phyloP scores from a whole-genome alignment of 2,797 vertebrate genomes.

The Hypotaenidia okinawae region DNA sequence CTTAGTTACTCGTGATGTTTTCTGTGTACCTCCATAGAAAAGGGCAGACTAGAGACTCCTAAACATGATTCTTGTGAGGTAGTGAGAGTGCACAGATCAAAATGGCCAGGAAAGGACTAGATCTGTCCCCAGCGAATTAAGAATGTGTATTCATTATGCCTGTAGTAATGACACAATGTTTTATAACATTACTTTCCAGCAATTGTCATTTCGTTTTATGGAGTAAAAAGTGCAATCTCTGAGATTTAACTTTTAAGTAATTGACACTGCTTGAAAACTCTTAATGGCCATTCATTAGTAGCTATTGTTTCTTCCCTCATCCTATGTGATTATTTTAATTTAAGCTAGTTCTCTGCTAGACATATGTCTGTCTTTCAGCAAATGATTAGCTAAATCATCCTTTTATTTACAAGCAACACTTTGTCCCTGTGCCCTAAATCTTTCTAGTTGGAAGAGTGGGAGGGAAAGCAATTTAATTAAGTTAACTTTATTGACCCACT shows the following conservation, averaged over 20 bases:
- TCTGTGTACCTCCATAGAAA: neutral
- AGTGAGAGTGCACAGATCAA: neutral
- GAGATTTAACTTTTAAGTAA: slow-evolving; percentile 40
- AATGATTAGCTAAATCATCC: slow-evolving; percentile 61
- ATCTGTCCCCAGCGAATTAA: neutral
- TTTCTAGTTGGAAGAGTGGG: slow-evolving; percentile 53
- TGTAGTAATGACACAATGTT: neutral
- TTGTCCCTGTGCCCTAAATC: slow-evolving; percentile 56
- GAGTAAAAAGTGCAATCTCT: neutral
- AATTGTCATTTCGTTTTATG: slow-evolving; percentile 24
- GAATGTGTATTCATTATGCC: neutral
- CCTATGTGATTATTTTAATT: neutral
- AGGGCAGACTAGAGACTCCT: neutral
- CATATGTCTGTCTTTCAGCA: slow-evolving; percentile 20
- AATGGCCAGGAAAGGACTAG: slow-evolving; percentile 18
- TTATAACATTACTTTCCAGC: neutral
- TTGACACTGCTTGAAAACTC: slow-evolving; percentile 12
- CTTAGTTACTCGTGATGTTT: neutral
- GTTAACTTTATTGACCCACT: slow-evolving; percentile 69
- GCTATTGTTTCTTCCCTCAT: neutral
- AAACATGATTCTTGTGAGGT: neutral
- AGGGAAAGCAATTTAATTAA: slow-evolving; percentile 74
- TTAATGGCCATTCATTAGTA: slow-evolving; percentile 12
- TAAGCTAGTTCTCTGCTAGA: neutral
- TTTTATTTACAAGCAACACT: slow-evolving; percentile 50